Percentiles rank a stretch among this genome's conserved stretches.
Evolutionary conservation across 2,888 invertebrate species (phyloP).

Genomic region (Alitta virens): DNA sequence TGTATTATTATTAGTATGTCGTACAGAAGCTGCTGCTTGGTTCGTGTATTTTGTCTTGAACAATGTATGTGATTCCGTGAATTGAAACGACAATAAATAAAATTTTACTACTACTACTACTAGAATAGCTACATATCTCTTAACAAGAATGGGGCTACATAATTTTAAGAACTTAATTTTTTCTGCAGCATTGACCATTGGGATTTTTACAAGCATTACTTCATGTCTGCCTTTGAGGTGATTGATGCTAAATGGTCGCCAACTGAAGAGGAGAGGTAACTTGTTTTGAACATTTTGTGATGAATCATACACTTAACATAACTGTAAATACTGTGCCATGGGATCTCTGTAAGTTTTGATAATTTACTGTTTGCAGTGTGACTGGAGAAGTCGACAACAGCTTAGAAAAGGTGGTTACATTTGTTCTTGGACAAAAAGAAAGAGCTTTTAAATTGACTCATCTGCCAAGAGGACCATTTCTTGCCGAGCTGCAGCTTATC

Average conservation of each 20-base stretch:
- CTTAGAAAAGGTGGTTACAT: conserved; percentile 42
- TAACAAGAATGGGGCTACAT: no score
- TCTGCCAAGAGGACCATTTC: conserved; percentile 73
- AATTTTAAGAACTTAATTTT: no score
- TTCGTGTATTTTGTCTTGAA: no score
- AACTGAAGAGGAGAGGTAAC: conserved; percentile 3
- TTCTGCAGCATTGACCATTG: conserved; percentile 48
- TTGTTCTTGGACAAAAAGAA: conserved; percentile 44
- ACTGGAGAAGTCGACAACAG: conserved; percentile 38
- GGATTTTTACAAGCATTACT: conserved; percentile 64
- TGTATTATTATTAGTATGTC: no score
- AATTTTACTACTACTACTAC: no score
- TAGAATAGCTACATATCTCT: no score
- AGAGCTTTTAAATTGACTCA: conserved; percentile 26
- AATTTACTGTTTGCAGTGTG: conserved; percentile 2
- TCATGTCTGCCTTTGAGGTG: conserved; percentile 70
- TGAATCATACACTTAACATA: no score
- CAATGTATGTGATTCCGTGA: no score
- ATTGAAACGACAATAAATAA: no score
- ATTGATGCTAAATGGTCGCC: conserved; percentile 47
- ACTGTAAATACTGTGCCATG: no score
- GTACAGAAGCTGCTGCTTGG: no score
- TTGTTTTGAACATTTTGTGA: background rate
- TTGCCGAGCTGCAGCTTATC: conserved; percentile 72
- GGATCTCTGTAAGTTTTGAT: background rate